Evolutionary conservation across 2,113 vertebrate species (phyloP).

Genomic region (Lamprologus sp.): DNA sequence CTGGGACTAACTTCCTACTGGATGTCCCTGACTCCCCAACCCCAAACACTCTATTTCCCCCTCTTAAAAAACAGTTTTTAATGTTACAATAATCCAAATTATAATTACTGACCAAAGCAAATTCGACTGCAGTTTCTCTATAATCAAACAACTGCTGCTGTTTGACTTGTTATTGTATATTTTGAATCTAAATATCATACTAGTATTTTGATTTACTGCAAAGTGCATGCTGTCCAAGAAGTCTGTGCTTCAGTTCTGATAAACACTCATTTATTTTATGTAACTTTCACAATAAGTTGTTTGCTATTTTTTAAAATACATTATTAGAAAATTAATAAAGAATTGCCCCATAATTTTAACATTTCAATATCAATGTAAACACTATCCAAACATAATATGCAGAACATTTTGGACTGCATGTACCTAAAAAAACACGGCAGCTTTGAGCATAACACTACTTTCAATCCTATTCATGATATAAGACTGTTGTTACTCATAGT

Average conservation of each 20-base stretch:
- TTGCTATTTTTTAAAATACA: neutral
- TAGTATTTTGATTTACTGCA: neutral
- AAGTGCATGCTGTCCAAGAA: neutral
- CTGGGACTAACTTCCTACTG: neutral
- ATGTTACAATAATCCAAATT: neutral
- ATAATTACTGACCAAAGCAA: neutral
- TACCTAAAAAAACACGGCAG: neutral
- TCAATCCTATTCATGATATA: accelerated
- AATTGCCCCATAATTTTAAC: neutral
- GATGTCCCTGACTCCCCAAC: accelerated
- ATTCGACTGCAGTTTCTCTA: neutral
- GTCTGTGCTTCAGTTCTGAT: neutral
- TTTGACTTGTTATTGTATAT: neutral
- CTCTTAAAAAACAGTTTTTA: neutral
- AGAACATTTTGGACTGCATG: accelerated
- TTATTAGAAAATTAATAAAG: accelerated
- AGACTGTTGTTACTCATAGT: neutral
- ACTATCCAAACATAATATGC: neutral
- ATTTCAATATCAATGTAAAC: neutral
- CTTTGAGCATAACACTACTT: neutral
- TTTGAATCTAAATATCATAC: neutral
- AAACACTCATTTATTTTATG: neutral
- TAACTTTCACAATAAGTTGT: neutral
- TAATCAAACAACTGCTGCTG: neutral
- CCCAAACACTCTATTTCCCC: neutral